phyloP scores from a whole-genome alignment of 2,888 invertebrate genomes.

The Mimachlamys varia region DNA sequence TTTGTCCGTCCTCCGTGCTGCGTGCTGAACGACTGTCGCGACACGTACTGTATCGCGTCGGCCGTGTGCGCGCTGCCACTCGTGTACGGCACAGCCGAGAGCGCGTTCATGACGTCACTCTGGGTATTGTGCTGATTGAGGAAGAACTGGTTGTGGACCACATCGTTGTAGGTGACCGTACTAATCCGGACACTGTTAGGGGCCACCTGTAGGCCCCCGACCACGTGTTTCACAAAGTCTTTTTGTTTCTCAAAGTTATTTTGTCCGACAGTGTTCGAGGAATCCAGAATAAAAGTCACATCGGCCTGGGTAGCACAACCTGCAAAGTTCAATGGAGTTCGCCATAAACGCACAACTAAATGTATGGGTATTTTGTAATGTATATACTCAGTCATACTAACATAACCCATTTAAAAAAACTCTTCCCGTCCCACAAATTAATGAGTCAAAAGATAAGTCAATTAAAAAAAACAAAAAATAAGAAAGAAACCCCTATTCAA shows the following conservation, averaged over 20 bases:
- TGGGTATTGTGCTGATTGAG: conserved; percentile 65
- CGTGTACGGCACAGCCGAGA: conserved; percentile 64
- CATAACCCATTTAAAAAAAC: no score
- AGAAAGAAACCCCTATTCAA: no score
- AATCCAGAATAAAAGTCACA: conserved; percentile 70
- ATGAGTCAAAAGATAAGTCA: no score
- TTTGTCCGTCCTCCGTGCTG: conserved; percentile 64
- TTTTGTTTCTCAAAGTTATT: conserved; percentile 68
- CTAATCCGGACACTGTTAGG: conserved; percentile 66
- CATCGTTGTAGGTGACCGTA: conserved; percentile 65
- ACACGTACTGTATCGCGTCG: conserved; percentile 67
- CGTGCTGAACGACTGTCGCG: conserved; percentile 67
- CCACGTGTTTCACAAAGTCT: conserved; percentile 66
- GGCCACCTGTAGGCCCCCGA: conserved; percentile 66
- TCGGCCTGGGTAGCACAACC: conserved; percentile 71
- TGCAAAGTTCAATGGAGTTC: conserved; percentile 53
- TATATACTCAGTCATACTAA: no score
- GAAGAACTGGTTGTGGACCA: conserved; percentile 67
- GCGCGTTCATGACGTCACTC: conserved; percentile 60
- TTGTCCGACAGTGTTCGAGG: conserved; percentile 67
- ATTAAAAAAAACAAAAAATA: no score
- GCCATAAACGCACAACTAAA: background rate
- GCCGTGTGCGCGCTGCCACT: conserved; percentile 64
- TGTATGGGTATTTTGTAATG: no score
- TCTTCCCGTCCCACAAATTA: no score